Percentiles rank a stretch among this genome's conserved stretches.
Conservation (phyloP, 2,113 vertebrate genomes). For the Corapipo altera region DNA sequence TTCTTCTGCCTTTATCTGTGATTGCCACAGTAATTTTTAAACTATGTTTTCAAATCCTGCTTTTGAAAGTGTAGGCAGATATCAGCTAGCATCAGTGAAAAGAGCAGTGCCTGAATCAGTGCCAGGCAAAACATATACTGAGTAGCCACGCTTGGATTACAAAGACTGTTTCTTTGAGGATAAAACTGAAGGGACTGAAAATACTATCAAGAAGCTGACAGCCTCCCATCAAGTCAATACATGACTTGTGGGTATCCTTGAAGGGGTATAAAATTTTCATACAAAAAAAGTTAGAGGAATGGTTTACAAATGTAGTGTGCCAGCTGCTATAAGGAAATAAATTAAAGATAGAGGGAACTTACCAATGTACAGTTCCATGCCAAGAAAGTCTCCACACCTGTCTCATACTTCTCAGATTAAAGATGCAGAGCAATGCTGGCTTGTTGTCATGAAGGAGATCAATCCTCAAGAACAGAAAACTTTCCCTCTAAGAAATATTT, state of each 20-base stretch:
- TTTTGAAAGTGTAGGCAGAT: not conserved
- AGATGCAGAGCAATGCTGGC: not conserved
- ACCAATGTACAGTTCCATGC: not conserved
- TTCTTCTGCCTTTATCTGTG: not conserved
- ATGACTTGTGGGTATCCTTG: slow-evolving; percentile 2
- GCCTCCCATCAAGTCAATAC: not conserved
- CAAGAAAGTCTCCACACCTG: not conserved
- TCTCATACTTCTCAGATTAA: not conserved
- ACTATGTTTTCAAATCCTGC: not conserved
- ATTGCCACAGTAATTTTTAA: not conserved
- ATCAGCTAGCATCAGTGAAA: not conserved
- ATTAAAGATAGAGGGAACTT: not conserved
- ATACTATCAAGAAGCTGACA: not conserved
- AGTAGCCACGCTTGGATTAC: not conserved
- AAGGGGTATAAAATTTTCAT: slow-evolving; percentile 12
- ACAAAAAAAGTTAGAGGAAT: not conserved
- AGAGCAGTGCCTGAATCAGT: not conserved
- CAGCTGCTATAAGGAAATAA: not conserved
- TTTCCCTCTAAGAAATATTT: not conserved
- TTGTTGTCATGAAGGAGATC: not conserved
- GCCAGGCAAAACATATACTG: not conserved
- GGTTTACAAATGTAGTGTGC: not conserved
- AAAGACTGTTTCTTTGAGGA: not conserved
- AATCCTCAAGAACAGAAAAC: not conserved
- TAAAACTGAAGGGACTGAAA: slow-evolving; percentile 21